Evolutionary conservation across 2,797 vertebrate genomes (phyloP).

Genomic region (Brachyalestes nurse): DNA sequence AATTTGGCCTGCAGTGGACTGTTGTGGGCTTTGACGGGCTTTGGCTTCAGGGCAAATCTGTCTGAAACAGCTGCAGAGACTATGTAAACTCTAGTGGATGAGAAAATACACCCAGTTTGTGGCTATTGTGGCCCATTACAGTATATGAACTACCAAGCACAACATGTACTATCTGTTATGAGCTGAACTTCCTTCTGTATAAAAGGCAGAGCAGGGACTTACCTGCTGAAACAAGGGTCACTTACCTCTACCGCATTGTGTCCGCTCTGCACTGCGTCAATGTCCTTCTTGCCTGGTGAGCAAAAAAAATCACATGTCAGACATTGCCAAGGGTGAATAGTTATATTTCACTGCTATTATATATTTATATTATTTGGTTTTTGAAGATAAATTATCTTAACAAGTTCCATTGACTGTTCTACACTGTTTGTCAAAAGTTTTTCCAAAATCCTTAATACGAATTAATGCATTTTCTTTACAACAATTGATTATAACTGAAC

Average conservation of each 20-base stretch:
- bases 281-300: slow-evolving; percentile 87
- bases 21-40: slow-evolving; percentile 16
- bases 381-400: too few species aligned
- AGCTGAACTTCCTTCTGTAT: slow-evolving; percentile 16
- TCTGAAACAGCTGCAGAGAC: slow-evolving; percentile 26
- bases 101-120: slow-evolving; percentile 23
- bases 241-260: slow-evolving; percentile 96
- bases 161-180: background rate
- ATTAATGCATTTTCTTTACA: too few species aligned
- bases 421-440: too few species aligned
- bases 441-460: too few species aligned
- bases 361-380: too few species aligned
- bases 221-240: slow-evolving; percentile 78
- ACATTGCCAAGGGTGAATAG: background rate
- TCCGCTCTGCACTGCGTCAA: slow-evolving; percentile 80
- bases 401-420: too few species aligned
- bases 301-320: slow-evolving; percentile 12
- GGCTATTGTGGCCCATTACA: slow-evolving; percentile 30
- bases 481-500: too few species aligned
- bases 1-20: slow-evolving; percentile 45
- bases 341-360: background rate
- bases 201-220: slow-evolving; percentile 67
- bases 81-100: slow-evolving; percentile 26
- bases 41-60: slow-evolving; percentile 16
- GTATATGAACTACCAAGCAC: slow-evolving; percentile 4